Evolutionary conservation across 2,113 vertebrate genomes (phyloP), one percentile per base, ranked within the genome.

Genomic region (Morone chrysops): DNA sequence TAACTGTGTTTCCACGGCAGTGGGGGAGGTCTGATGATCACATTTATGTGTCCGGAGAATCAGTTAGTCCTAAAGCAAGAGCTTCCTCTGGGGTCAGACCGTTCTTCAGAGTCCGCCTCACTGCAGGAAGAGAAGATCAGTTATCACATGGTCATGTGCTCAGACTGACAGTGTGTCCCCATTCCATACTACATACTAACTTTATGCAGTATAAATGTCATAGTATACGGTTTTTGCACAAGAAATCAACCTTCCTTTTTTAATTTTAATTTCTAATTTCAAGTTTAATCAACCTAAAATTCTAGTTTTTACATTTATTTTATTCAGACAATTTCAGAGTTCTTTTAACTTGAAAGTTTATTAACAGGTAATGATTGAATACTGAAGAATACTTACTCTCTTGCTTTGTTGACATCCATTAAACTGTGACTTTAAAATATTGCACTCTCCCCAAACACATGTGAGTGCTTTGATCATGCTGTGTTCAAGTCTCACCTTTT

Each of bases 51-150:
- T 98, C 97, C 0, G 96, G 95, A 70, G 95, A 96, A 89, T 97
- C 96, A 4, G 96, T 93, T 78, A 99, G 93, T 81, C 97, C 97
- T 84, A 98, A 94, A 79, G 97, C 97, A 74, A 97, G 95, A 68
- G 97, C 97, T 94, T 99, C 97, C 89, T 99, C 98, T 43, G 97
- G 96, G 45, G 97, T 98, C 87, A 98, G 92, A 79, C 97, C 97
- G 0, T 94, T 98, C 94, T 97, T 99, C 92, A 99, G 94, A 75
- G 98, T 99, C 93, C 98, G 96, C 88, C 97, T 96, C 92, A 99
- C 98, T 99, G 92, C 14, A 41, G 72, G 25, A 17, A 68, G 22
- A 73, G 56, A 12, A 70, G 20, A 72, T 31, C 31, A 31, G 31
- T 31, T 31, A 31, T 31, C 31, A 31, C 31, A 31, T 31, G 31